Conservation (phyloP, 2,797 vertebrate species). For the Epinephelus malabaricus region DNA sequence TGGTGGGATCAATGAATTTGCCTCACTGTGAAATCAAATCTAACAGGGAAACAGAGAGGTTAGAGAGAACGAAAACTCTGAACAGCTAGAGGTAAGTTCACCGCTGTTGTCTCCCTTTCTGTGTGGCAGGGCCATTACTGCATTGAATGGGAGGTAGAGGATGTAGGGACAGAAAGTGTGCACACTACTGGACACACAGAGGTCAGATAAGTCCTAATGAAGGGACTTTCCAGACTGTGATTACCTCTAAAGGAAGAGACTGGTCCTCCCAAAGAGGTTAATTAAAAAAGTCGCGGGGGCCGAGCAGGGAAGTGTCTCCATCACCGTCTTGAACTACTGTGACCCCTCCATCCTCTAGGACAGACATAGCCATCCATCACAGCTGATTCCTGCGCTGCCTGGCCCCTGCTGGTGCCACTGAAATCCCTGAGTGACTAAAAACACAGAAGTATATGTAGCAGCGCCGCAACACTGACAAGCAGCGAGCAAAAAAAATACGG, state of each 20-base stretch:
- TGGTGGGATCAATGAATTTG: constrained; percentile 46
- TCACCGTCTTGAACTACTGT: constrained; percentile 58
- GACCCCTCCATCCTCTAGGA: constrained; percentile 68
- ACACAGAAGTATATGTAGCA: constrained; percentile 57
- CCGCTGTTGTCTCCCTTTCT: constrained; percentile 7
- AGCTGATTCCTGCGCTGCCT: constrained; percentile 57
- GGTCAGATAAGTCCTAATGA: constrained; percentile 75
- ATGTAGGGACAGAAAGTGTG: constrained; percentile 28
- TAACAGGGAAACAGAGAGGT: constrained; percentile 2
- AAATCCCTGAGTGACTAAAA: constrained; percentile 68
- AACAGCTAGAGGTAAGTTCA: neutral
- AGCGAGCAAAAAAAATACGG: constrained; percentile 28
- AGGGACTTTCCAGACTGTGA: constrained; percentile 66
- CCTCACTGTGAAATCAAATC: constrained; percentile 42
- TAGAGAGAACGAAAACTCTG: constrained; percentile 18
- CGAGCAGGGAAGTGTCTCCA: constrained; percentile 72
- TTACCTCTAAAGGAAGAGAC: constrained; percentile 65
- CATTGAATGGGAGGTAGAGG: constrained; percentile 38
- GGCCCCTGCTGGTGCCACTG: constrained; percentile 45
- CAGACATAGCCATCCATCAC: constrained; percentile 73
- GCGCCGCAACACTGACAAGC: constrained; percentile 63
- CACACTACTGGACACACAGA: constrained; percentile 38
- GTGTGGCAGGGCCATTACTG: constrained; percentile 40
- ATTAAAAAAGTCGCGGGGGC: constrained; percentile 75
- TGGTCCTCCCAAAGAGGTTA: constrained; percentile 77